phyloP scores from a whole-genome alignment of 2,888 invertebrate genomes.

The Synergus umbraculus region DNA sequence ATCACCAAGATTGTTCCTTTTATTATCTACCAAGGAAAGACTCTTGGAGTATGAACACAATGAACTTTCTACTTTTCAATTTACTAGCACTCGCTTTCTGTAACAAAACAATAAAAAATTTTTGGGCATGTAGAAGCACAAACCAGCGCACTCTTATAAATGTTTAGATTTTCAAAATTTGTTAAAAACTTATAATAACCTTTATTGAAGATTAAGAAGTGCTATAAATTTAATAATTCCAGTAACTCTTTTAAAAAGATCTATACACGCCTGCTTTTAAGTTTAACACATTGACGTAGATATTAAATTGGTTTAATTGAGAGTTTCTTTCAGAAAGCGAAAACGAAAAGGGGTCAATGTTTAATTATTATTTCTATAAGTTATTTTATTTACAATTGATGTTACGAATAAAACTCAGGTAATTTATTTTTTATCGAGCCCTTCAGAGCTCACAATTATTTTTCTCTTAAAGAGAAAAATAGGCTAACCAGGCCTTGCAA shows the following conservation, averaged over 20 bases:
- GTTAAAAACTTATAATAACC: neutral
- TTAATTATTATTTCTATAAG: conserved; percentile 29
- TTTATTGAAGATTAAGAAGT: neutral
- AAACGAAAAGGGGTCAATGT: neutral
- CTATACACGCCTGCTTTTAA: neutral
- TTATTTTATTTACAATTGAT: conserved; percentile 40
- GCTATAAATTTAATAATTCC: neutral
- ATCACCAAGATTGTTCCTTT: neutral
- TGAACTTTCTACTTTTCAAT: conserved; percentile 2
- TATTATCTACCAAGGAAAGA: conserved; percentile 15
- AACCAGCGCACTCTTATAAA: neutral
- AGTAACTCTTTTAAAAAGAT: neutral
- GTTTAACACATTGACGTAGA: neutral
- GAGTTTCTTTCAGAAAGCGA: neutral
- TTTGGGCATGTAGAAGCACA: neutral
- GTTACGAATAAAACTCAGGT: conserved; percentile 30
- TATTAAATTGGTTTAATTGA: neutral
- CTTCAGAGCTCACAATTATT: neutral
- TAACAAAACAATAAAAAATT: neutral
- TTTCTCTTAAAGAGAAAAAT: conserved; percentile 4
- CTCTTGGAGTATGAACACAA: conserved; percentile 27
- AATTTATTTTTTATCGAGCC: conserved; percentile 5
- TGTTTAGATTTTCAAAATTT: neutral
- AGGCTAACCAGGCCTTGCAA: neutral
- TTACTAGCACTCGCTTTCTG: conserved; percentile 12